Evolutionary conservation across 1,140 invertebrate genomes (phyloP).

Genomic region (Macrobrachium nipponense): DNA sequence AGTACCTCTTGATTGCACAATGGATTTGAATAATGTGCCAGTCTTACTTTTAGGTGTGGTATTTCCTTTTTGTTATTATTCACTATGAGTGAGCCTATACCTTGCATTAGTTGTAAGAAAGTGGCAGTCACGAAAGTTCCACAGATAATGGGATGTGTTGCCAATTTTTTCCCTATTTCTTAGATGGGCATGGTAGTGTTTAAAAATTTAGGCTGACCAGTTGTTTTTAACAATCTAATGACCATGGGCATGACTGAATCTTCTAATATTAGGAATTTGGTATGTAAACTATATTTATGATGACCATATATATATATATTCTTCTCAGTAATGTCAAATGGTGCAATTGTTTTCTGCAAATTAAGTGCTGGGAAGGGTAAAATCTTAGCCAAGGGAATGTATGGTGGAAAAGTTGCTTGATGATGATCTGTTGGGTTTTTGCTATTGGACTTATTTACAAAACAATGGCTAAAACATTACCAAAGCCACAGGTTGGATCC

Average conservation of each 20-base stretch:
- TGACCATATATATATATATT: too few species aligned
- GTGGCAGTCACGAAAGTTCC: not conserved
- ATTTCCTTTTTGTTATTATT: conserved; percentile 23
- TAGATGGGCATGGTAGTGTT: not conserved
- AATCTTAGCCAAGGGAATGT: too few species aligned
- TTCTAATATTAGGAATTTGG: too few species aligned
- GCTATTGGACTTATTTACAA: not conserved
- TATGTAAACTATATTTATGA: too few species aligned
- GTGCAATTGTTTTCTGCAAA: too few species aligned
- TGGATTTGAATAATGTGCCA: conserved; percentile 30
- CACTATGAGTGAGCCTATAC: conserved; percentile 49
- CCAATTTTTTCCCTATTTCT: conserved; percentile 1
- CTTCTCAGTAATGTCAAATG: too few species aligned
- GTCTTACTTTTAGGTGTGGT: conserved; percentile 50
- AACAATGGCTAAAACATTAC: not conserved
- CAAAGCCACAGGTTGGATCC: conserved; percentile 9
- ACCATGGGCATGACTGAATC: too few species aligned
- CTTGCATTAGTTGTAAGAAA: conserved; percentile 53
- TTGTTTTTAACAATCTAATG: too few species aligned
- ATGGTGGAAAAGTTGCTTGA: not conserved
- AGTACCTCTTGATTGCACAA: not conserved
- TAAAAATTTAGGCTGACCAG: too few species aligned
- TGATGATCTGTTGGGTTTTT: not conserved
- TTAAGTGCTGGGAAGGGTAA: too few species aligned
- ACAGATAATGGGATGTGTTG: conserved; percentile 2